Evolutionary conservation across 2,888 invertebrate species (phyloP).

Genomic region (Drosophila peninsularis): DNA sequence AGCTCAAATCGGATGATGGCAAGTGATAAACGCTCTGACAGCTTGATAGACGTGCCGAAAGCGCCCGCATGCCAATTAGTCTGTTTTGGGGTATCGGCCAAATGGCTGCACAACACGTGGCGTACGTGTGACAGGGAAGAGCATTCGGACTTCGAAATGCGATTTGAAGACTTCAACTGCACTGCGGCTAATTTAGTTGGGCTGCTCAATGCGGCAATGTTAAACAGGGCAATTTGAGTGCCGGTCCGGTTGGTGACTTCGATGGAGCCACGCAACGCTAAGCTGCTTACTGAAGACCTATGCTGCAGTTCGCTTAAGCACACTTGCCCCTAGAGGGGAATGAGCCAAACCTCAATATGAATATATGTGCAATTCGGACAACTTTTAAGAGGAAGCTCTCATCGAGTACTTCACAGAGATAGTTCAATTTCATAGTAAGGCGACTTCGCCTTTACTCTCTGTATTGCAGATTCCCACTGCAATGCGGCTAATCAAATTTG

Average conservation of each 20-base stretch:
- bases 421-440: too few relatives aligned
- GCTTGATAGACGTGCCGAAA: constrained; percentile 58
- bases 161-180: not conserved
- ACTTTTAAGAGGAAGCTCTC: too few relatives aligned
- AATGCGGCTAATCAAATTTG: not conserved
- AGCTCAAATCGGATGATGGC: constrained; percentile 61
- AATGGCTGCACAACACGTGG: constrained; percentile 28
- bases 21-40: constrained; percentile 66
- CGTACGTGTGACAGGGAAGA: not conserved
- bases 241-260: not conserved
- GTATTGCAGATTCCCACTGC: not conserved
- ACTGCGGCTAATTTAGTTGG: not conserved
- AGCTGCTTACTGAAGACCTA: not conserved
- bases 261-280: not conserved
- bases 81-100: not conserved
- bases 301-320: not conserved
- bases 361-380: too few relatives aligned
- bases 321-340: too few relatives aligned
- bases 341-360: too few relatives aligned
- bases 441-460: too few relatives aligned
- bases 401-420: too few relatives aligned
- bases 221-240: not conserved
- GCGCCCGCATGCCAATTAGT: constrained; percentile 46
- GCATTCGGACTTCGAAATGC: not conserved
- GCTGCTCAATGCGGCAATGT: not conserved